Evolutionary conservation across 2,113 vertebrate genomes (phyloP).

Genomic region (Eurypyga helias): DNA sequence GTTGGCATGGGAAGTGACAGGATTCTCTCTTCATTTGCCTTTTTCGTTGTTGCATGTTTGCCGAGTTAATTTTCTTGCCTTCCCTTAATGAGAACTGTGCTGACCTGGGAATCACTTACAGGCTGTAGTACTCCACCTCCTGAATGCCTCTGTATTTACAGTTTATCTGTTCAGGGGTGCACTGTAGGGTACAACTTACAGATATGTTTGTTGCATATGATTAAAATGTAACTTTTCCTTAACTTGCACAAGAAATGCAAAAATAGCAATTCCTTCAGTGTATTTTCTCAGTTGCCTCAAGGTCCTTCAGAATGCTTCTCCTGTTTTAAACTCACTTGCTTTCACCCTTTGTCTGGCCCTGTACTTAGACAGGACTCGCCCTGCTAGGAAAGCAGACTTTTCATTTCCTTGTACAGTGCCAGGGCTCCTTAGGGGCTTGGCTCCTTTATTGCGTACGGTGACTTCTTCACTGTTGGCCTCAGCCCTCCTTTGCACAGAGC

Average conservation of each 20-base stretch:
- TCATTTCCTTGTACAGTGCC: neutral
- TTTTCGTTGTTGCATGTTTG: too few relatives aligned
- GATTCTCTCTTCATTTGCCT: neutral
- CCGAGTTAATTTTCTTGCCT: neutral
- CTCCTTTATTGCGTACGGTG: neutral
- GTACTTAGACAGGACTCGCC: neutral
- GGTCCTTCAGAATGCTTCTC: neutral
- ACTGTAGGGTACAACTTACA: fast-evolving
- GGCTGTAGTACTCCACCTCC: neutral
- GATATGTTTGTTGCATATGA: neutral
- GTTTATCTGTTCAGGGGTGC: fast-evolving
- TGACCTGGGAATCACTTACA: neutral
- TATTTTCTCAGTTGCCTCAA: neutral
- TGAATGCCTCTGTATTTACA: neutral
- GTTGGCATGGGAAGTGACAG: neutral
- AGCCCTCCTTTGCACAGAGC: neutral
- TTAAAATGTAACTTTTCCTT: neutral
- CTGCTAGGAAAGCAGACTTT: neutral
- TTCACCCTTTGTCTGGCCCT: neutral
- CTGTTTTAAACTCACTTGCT: neutral
- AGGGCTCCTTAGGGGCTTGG: fast-evolving
- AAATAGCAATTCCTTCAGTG: neutral
- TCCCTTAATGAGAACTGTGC: neutral
- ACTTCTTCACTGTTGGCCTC: neutral
- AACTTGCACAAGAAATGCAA: neutral